Evolutionary conservation across 2,113 vertebrate genomes (phyloP).

Genomic region (Neofelis nebulosa): DNA sequence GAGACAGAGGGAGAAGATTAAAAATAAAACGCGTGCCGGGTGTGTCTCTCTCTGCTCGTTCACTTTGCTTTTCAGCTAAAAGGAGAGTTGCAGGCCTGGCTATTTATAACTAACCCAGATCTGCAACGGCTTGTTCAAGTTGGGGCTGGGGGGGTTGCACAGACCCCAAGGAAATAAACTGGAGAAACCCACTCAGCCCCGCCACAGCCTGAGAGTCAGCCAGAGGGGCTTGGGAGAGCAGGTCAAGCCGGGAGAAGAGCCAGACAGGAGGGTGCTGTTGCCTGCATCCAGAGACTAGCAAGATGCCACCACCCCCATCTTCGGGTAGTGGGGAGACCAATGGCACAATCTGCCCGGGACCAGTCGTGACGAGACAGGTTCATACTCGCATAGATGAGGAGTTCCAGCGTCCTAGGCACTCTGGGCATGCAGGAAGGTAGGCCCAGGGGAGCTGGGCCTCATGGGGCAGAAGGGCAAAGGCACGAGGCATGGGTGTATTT

Average conservation of each 20-base stretch:
- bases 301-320: neutral
- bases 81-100: slow-evolving; percentile 76
- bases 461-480: neutral
- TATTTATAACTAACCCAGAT: slow-evolving; percentile 88
- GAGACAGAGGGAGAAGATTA: slow-evolving; percentile 76
- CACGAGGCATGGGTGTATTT: fast-evolving
- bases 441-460: too few species aligned
- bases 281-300: neutral
- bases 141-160: slow-evolving; percentile 28
- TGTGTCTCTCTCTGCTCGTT: slow-evolving; percentile 75
- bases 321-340: neutral
- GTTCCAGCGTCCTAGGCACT: neutral
- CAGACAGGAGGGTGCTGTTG: neutral
- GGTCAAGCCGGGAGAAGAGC: neutral
- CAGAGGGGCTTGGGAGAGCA: too few species aligned
- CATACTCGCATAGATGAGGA: neutral
- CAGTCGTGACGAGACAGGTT: neutral
- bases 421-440: neutral
- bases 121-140: slow-evolving; percentile 71
- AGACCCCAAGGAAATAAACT: slow-evolving; percentile 76
- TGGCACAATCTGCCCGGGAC: neutral
- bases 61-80: slow-evolving; percentile 77
- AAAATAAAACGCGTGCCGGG: slow-evolving; percentile 79
- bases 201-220: neutral
- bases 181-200: neutral